Evolutionary conservation across 2,888 invertebrate genomes (phyloP).

Genomic region (Meandrusa payeni): DNA sequence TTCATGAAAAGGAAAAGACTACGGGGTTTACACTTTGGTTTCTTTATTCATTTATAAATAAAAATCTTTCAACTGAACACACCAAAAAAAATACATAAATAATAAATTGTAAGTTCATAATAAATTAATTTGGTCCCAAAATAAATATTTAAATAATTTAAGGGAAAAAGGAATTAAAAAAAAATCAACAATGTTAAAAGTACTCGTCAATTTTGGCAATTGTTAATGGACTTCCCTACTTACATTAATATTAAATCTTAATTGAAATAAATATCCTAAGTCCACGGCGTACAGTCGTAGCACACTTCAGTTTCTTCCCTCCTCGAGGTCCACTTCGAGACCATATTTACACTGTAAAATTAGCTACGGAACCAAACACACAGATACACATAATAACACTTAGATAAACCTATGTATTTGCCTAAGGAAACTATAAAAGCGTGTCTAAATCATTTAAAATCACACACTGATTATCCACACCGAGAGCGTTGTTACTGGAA

Average conservation of each 20-base stretch:
- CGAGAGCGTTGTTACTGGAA: conserved; percentile 64
- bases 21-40: conserved; percentile 77
- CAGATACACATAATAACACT: conserved; percentile 61
- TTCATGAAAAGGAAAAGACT: conserved; percentile 60
- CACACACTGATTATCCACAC: conserved; percentile 57
- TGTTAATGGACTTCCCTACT: conserved; percentile 70
- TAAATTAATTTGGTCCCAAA: conserved; percentile 81
- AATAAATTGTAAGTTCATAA: conserved; percentile 65
- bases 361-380: conserved; percentile 55
- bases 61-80: conserved; percentile 73
- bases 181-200: conserved; percentile 71
- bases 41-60: conserved; percentile 79
- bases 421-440: conserved; percentile 70
- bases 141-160: conserved; percentile 77
- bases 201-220: conserved; percentile 79
- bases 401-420: conserved; percentile 56
- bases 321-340: conserved; percentile 47
- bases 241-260: conserved; percentile 67
- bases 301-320: conserved; percentile 44
- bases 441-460: conserved; percentile 51
- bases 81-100: conserved; percentile 70
- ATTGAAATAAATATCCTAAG: conserved; percentile 72
- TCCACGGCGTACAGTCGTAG: conserved; percentile 59
- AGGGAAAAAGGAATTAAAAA: conserved; percentile 62
- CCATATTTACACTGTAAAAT: conserved; percentile 61